Conservation (phyloP, 2,888 invertebrate genomes). For the Epirrhoe alternata region DNA sequence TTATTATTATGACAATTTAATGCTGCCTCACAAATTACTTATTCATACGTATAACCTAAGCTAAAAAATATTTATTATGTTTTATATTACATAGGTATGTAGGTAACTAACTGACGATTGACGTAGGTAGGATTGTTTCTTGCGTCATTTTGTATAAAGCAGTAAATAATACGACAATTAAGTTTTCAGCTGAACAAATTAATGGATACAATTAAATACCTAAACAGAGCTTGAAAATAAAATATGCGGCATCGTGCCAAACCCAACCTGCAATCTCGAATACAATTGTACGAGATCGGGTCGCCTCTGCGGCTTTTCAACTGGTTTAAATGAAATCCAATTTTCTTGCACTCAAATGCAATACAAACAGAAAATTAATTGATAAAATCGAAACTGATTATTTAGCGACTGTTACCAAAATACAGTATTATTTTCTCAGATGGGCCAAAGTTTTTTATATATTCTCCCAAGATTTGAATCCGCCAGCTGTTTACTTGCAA, state of each 20-base stretch:
- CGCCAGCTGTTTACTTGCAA: too few species aligned
- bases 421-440: too few species aligned
- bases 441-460: too few species aligned
- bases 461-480: too few species aligned
- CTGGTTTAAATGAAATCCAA: conserved; percentile 2
- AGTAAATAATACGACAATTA: background rate
- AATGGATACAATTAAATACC: background rate
- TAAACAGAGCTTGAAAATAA: conserved; percentile 18
- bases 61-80: too few species aligned
- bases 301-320: background rate
- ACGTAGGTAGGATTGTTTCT: background rate
- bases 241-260: conserved; percentile 33
- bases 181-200: background rate
- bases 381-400: background rate
- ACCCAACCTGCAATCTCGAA: conserved; percentile 22
- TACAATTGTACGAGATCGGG: conserved; percentile 22
- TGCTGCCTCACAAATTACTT: background rate
- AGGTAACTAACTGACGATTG: background rate
- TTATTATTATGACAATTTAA: too few species aligned
- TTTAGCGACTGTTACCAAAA: too few species aligned
- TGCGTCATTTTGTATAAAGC: background rate
- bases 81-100: too few species aligned
- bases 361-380: background rate
- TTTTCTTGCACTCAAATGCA: background rate
- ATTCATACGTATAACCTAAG: too few species aligned